These are phyloP conservation scores for Papilio protenor DNA, from an alignment of 2,888 invertebrate genomes.

Conservation along the genomic window DNA sequence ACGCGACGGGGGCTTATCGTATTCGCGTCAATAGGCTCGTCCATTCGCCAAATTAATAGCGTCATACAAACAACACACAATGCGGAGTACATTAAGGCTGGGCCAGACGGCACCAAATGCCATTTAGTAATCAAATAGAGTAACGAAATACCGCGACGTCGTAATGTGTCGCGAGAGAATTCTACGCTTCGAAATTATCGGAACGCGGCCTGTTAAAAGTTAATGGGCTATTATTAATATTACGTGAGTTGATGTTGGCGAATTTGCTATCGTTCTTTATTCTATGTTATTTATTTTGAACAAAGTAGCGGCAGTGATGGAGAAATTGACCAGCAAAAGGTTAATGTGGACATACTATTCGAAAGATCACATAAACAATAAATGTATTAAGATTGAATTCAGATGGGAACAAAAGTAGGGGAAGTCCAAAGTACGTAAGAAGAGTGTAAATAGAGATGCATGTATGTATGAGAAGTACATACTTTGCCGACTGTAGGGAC, in stretches of 20 bases:
- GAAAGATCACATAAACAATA: no score
- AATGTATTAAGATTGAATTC: no score
- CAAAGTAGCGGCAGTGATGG: not conserved
- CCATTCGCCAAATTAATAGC: slow-evolving; percentile 37
- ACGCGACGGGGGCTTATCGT: slow-evolving; percentile 9
- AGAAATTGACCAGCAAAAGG: no score
- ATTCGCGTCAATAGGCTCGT: slow-evolving; percentile 8
- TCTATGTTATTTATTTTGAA: not conserved
- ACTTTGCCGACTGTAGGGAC: no score
- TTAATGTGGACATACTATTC: no score
- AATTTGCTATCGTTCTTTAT: not conserved
- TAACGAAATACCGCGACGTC: slow-evolving; percentile 37
- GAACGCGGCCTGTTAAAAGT: not conserved
- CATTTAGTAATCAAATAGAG: slow-evolving; percentile 39
- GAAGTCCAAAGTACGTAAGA: no score
- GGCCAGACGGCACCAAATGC: slow-evolving; percentile 23
- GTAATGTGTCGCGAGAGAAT: slow-evolving; percentile 38
- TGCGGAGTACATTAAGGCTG: slow-evolving; percentile 12
- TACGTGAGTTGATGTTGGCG: not conserved
- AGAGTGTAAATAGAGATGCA: no score
- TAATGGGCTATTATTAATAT: slow-evolving; percentile 31
- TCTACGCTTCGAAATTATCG: slow-evolving; percentile 20
- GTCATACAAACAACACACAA: slow-evolving; percentile 25
- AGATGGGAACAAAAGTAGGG: no score
- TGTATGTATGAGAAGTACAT: no score